Percentiles rank a stretch among this genome's conserved stretches.
phyloP scores from a whole-genome alignment of 64 coral and sea anemone species.

The Montipora efflorescens region DNA sequence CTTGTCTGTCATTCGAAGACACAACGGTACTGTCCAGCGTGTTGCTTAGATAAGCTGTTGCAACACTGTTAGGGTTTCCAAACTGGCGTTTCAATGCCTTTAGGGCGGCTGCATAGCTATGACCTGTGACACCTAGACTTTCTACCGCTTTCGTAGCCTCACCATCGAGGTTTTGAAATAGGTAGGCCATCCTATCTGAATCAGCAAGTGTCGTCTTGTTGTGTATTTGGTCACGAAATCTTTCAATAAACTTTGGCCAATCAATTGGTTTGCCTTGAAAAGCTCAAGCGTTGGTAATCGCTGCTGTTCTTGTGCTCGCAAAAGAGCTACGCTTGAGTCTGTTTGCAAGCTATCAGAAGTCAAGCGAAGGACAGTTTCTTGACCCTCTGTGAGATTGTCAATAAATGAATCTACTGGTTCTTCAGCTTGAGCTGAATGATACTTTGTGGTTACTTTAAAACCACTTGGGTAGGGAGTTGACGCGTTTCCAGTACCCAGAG shows the following conservation, averaged over 20 bases:
- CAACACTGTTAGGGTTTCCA: constrained; percentile 10
- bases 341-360: no score
- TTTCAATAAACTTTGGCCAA: background rate
- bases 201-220: constrained; percentile 49
- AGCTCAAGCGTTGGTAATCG: background rate
- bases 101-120: constrained; percentile 17
- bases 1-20: background rate
- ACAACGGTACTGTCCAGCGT: background rate
- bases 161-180: background rate
- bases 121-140: constrained; percentile 11
- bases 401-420: no score
- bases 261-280: background rate
- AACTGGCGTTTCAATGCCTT: constrained; percentile 25
- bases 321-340: no score
- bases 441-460: no score
- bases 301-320: no score
- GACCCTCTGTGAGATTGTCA: no score
- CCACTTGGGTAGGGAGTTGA: no score
- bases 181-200: constrained; percentile 19
- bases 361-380: no score
- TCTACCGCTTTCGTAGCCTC: constrained; percentile 22
- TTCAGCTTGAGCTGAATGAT: no score
- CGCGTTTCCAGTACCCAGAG: no score
- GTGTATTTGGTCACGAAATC: constrained; percentile 18
- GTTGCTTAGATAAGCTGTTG: background rate